Conservation (phyloP, 2,797 vertebrate species). For the Hephaestus fuliginosus region DNA sequence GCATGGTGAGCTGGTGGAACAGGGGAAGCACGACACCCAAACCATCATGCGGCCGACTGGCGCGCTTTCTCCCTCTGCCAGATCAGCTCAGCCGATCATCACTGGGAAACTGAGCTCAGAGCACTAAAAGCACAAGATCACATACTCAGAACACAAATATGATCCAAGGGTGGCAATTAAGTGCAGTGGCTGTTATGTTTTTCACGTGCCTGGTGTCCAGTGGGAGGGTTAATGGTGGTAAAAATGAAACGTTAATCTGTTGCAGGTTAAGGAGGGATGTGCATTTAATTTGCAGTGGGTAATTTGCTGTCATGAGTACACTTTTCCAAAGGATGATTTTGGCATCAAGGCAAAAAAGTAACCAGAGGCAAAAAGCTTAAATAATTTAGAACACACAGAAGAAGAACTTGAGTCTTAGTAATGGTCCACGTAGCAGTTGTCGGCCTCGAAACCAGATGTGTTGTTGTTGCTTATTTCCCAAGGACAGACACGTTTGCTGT, state of each 20-base stretch:
- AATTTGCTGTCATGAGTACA: neutral
- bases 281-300: neutral
- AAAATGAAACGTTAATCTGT: neutral
- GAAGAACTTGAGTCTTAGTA: neutral
- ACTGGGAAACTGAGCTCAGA: slow-evolving; percentile 25
- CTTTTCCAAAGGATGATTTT: neutral
- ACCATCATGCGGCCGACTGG: slow-evolving; percentile 57
- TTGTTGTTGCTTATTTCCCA: neutral
- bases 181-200: neutral
- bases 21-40: slow-evolving; percentile 57
- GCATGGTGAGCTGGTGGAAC: slow-evolving; percentile 55
- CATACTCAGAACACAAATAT: neutral
- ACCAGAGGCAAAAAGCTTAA: neutral
- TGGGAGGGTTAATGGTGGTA: neutral
- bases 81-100: slow-evolving; percentile 48
- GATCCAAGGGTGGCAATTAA: neutral
- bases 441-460: slow-evolving; percentile 1
- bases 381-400: slow-evolving; percentile 18
- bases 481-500: neutral
- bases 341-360: neutral
- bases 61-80: slow-evolving; percentile 42
- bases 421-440: neutral
- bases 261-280: neutral
- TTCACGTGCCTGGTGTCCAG: no score
- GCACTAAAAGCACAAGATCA: neutral